These are phyloP conservation scores for Philopotamus ludificatus DNA, from an alignment of 1,140 invertebrate species.

Conservation along the genomic window DNA sequence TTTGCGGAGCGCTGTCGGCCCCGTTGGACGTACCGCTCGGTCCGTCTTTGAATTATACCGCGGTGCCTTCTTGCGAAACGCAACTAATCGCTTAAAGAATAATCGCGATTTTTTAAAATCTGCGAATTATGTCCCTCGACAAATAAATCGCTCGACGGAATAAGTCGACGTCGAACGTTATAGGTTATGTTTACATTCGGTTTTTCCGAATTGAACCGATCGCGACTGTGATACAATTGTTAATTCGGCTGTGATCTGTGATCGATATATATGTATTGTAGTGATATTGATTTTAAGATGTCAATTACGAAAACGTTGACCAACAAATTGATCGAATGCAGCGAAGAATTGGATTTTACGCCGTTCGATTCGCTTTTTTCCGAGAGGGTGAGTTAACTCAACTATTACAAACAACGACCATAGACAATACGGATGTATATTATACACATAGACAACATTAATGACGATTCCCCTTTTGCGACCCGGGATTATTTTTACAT, in stretches of 20 bases:
- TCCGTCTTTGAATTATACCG: neutral
- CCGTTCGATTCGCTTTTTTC: conserved; percentile 39
- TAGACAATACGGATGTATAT: too few relatives aligned
- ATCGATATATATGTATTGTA: too few relatives aligned
- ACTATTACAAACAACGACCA: too few relatives aligned
- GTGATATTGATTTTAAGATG: too few relatives aligned
- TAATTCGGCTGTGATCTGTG: too few relatives aligned
- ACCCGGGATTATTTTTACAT: too few relatives aligned
- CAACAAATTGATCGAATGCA: conserved; percentile 33
- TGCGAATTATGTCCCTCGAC: neutral
- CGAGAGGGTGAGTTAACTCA: conserved; percentile 31
- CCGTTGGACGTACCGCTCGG: conserved; percentile 8
- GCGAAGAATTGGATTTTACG: conserved; percentile 34
- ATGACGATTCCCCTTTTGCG: too few relatives aligned
- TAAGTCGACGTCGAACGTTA: neutral
- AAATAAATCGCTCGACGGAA: neutral
- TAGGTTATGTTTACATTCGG: neutral
- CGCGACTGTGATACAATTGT: too few relatives aligned
- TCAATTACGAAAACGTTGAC: conserved; percentile 40
- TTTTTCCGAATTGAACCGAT: neutral
- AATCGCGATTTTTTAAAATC: too few relatives aligned
- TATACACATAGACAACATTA: too few relatives aligned
- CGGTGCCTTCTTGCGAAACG: too few relatives aligned
- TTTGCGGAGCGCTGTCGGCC: conserved; percentile 18
- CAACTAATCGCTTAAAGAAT: too few relatives aligned